Percentiles rank a stretch among this genome's conserved stretches.
These are phyloP conservation scores for Larimichthys crocea DNA, from an alignment of 2,113 vertebrate species.

Conservation along the genomic window DNA sequence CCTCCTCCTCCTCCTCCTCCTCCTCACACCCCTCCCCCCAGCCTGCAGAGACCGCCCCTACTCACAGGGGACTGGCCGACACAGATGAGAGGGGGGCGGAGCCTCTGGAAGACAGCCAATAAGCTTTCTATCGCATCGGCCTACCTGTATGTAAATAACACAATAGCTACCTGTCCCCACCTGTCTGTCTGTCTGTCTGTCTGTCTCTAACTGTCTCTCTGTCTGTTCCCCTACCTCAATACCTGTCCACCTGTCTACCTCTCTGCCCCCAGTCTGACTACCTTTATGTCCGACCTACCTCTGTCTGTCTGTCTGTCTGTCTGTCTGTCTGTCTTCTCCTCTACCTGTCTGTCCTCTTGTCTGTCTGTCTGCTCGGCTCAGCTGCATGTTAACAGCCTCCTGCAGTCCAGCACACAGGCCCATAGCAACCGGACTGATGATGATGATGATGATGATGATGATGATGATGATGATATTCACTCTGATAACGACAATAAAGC, in stretches of 20 bases:
- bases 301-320: conserved; percentile 34
- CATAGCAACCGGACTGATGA: conserved; percentile 67
- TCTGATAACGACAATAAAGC: conserved; percentile 74
- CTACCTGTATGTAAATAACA: conserved; percentile 77
- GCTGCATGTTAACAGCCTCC: conserved; percentile 77
- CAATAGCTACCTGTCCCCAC: conserved; percentile 64
- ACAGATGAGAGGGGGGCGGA: conserved; percentile 61
- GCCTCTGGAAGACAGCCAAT: conserved; percentile 75
- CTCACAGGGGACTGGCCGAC: conserved; percentile 67
- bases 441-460: conserved; percentile 48
- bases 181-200: conserved; percentile 9
- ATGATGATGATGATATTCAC: conserved; percentile 53
- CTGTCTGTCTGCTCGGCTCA: conserved; percentile 72
- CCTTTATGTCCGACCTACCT: conserved; percentile 27
- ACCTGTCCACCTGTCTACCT: conserved; percentile 29
- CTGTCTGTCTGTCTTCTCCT: conserved; percentile 3
- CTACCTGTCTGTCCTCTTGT: conserved; percentile 4
- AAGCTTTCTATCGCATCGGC: conserved; percentile 71
- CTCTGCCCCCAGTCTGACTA: background rate
- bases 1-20: conserved; percentile 62
- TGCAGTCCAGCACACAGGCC: conserved; percentile 72
- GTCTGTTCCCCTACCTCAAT: conserved; percentile 5
- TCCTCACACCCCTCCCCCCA: conserved; percentile 70
- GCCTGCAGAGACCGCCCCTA: conserved; percentile 60
- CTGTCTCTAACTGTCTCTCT: conserved; percentile 5